Evolutionary conservation across 2,113 vertebrate genomes (phyloP).

Genomic region (Chionomys nivalis): DNA sequence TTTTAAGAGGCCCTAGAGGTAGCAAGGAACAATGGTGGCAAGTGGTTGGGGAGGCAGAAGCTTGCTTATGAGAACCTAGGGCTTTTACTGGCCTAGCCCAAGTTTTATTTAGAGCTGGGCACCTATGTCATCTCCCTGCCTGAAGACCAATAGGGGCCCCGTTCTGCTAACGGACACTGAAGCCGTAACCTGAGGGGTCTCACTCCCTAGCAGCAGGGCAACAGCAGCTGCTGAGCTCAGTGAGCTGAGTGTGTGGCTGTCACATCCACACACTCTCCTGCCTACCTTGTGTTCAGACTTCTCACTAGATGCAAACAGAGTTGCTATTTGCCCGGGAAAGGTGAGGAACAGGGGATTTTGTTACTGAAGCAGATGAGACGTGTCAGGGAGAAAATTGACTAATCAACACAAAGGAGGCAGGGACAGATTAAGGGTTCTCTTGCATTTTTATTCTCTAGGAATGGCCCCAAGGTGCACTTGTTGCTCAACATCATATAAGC

Average conservation of each 20-base stretch:
- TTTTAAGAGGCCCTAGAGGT: background rate
- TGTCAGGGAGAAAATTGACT: background rate
- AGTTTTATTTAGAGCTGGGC: background rate
- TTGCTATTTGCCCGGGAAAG: background rate
- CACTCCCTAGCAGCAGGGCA: background rate
- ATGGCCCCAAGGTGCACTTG: fast-evolving
- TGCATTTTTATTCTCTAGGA: no score
- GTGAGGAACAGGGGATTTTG: background rate
- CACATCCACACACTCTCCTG: fast-evolving
- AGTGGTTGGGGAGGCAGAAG: no score
- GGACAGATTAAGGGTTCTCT: no score
- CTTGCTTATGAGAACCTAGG: background rate
- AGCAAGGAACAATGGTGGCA: background rate
- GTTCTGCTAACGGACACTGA: background rate
- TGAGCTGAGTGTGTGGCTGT: no score
- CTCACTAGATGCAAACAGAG: background rate
- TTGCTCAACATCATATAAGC: fast-evolving
- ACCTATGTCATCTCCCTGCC: background rate
- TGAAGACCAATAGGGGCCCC: background rate
- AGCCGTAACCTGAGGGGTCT: background rate
- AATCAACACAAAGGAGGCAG: fast-evolving
- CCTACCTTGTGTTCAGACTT: background rate
- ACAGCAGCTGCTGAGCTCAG: background rate
- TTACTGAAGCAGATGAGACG: background rate
- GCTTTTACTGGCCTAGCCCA: background rate